These are phyloP conservation scores for Pycnonotus jocosus DNA, from an alignment of 2,113 vertebrate species.

Conservation along the genomic window DNA sequence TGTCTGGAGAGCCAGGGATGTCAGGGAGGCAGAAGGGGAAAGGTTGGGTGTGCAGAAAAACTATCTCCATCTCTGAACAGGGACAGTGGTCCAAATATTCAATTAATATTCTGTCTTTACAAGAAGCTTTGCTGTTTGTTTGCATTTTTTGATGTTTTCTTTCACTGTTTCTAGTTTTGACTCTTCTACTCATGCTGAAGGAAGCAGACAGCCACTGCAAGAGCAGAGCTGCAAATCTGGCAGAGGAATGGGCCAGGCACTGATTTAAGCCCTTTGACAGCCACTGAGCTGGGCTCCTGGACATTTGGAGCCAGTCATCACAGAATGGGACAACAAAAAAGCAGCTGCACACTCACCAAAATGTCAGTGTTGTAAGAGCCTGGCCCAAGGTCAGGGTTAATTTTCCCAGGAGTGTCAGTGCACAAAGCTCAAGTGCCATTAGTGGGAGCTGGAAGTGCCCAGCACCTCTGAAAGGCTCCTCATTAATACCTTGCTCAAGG, in stretches of 20 bases:
- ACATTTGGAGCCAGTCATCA: background rate
- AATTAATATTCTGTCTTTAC: background rate
- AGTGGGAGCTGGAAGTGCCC: background rate
- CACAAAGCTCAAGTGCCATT: background rate
- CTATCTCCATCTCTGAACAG: background rate
- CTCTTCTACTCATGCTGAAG: background rate
- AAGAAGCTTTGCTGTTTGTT: background rate
- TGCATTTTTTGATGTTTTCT: background rate
- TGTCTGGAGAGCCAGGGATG: background rate
- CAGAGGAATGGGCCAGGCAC: background rate
- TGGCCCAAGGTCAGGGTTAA: background rate
- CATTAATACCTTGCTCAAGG: slow-evolving; percentile 31
- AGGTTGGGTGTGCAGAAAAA: background rate
- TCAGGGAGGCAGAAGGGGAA: background rate
- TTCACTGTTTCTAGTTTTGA: background rate
- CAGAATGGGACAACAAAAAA: background rate
- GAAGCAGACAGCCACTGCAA: background rate
- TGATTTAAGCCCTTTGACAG: background rate
- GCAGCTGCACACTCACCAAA: slow-evolving; percentile 17
- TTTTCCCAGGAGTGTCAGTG: background rate
- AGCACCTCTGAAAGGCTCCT: slow-evolving; percentile 2
- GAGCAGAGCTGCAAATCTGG: background rate
- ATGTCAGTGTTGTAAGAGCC: background rate
- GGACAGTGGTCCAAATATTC: background rate
- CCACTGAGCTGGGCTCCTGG: background rate